Evolutionary conservation across 2,797 vertebrate species (phyloP).

Genomic region (Sebastes kiyomatsui): DNA sequence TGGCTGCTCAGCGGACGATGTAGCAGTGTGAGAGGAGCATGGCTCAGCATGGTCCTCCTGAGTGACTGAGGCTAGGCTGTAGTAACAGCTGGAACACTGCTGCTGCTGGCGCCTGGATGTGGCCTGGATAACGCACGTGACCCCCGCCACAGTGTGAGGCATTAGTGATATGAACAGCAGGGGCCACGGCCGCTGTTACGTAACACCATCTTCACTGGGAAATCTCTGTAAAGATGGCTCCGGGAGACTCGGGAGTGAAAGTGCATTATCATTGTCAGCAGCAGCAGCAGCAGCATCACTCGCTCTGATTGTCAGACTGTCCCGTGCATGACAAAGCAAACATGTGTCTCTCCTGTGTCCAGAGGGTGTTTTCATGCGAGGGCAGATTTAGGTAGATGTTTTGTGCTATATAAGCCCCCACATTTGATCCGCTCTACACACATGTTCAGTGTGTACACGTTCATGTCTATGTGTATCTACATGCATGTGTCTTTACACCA

Average conservation of each 20-base stretch:
- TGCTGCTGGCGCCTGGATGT: constrained; percentile 73
- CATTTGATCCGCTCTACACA: constrained; percentile 21
- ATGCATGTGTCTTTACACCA: background rate
- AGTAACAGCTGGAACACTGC: constrained; percentile 79
- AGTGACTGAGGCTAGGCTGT: constrained; percentile 66
- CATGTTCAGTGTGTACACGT: constrained; percentile 9
- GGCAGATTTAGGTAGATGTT: constrained; percentile 44
- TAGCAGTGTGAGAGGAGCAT: constrained; percentile 32
- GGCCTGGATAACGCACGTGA: constrained; percentile 80
- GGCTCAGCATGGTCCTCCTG: constrained; percentile 62
- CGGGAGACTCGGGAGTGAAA: constrained; percentile 61
- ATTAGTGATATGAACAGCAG: constrained; percentile 84
- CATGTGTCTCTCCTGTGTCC: constrained; percentile 36
- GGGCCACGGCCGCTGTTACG: constrained; percentile 67
- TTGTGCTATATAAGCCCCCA: constrained; percentile 35
- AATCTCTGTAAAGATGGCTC: constrained; percentile 73
- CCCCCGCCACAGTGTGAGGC: constrained; percentile 72
- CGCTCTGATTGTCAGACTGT: constrained; percentile 32
- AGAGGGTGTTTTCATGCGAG: constrained; percentile 31
- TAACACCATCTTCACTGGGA: constrained; percentile 77
- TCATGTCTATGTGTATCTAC: background rate
- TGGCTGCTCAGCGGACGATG: constrained; percentile 42
- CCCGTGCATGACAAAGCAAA: constrained; percentile 54
- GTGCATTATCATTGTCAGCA: constrained; percentile 69
- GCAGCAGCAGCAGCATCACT: constrained; percentile 25